Evolutionary conservation across 2,888 invertebrate genomes (phyloP).

Genomic region (Carpatolechia fugitivella): DNA sequence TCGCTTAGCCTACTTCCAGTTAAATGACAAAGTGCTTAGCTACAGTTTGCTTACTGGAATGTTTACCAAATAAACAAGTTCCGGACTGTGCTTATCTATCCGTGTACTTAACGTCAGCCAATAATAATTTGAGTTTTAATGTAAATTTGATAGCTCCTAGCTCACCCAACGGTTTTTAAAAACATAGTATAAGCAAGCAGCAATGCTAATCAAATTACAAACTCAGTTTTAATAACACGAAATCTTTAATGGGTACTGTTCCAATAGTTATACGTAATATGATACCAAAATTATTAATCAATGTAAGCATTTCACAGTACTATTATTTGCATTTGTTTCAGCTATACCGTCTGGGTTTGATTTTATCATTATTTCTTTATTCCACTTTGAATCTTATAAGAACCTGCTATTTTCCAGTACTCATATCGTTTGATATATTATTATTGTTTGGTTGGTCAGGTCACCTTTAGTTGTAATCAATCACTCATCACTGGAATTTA

Average conservation of each 20-base stretch:
- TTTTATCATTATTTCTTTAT: not conserved
- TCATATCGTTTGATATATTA: not conserved
- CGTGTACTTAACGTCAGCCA: not conserved
- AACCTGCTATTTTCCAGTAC: not conserved
- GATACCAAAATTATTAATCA: slow-evolving; percentile 1
- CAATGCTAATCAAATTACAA: no score
- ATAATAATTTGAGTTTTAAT: no score
- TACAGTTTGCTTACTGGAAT: slow-evolving; percentile 8
- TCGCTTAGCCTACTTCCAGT: slow-evolving; percentile 4
- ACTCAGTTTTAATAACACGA: not conserved
- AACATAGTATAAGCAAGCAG: no score
- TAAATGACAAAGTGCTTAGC: slow-evolving; percentile 10
- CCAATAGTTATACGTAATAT: not conserved
- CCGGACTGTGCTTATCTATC: not conserved
- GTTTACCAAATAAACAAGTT: slow-evolving; percentile 17
- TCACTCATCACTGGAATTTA: not conserved
- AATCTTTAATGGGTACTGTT: not conserved
- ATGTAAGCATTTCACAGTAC: not conserved
- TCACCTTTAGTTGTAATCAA: not conserved
- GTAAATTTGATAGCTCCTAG: no score
- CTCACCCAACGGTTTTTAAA: no score
- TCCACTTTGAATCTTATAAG: not conserved
- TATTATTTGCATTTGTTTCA: not conserved
- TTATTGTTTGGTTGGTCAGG: no score
- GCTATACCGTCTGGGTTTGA: not conserved